Conservation (phyloP, 2,888 invertebrate species). For the Seira ritae region DNA sequence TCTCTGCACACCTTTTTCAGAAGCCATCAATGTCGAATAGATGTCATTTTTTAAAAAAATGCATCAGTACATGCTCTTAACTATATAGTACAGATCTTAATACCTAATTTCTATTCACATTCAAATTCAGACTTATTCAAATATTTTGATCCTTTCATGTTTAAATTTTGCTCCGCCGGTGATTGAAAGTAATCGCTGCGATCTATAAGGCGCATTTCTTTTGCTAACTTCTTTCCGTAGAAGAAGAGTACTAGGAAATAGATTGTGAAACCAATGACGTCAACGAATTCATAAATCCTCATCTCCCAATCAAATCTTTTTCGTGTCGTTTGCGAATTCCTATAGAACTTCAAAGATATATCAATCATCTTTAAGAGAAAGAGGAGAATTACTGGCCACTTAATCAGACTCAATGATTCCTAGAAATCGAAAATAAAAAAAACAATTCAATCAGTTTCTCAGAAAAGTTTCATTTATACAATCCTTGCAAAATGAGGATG, state of each 20-base stretch:
- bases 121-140: conserved; percentile 59
- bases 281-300: conserved; percentile 43
- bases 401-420: conserved; percentile 48
- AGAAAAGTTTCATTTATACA: too few relatives aligned
- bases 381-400: conserved; percentile 41
- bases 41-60: too few relatives aligned
- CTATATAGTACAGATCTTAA: too few relatives aligned
- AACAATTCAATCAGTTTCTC: background rate
- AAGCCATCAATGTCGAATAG: too few relatives aligned
- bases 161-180: conserved; percentile 51
- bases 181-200: conserved; percentile 54
- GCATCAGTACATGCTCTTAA: too few relatives aligned
- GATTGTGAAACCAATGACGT: conserved; percentile 49
- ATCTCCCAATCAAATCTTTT: conserved; percentile 52
- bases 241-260: conserved; percentile 55
- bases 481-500: too few relatives aligned
- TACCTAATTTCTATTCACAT: conserved; percentile 33
- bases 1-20: too few relatives aligned
- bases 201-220: conserved; percentile 39
- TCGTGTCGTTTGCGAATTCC: conserved; percentile 31
- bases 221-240: conserved; percentile 44
- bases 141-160: conserved; percentile 53
- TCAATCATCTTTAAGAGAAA: conserved; percentile 42
- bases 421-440: background rate
- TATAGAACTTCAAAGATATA: conserved; percentile 38